Conservation (phyloP, 2,888 invertebrate genomes). For the Volucella bombylans region DNA sequence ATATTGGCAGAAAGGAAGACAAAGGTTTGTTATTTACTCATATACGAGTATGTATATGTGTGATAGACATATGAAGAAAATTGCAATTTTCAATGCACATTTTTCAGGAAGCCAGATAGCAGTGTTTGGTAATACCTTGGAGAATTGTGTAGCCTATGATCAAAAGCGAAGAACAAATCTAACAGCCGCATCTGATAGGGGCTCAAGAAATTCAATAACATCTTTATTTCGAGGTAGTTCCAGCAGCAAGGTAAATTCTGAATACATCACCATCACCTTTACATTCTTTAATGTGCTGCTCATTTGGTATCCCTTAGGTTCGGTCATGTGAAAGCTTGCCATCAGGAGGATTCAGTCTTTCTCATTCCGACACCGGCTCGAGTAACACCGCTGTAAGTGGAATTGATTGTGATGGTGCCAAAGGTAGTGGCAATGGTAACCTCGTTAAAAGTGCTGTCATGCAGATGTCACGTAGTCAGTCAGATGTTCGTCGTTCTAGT, state of each 20-base stretch:
- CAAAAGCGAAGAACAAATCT: conserved; percentile 78
- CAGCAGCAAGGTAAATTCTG: conserved; percentile 56
- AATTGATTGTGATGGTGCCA: conserved; percentile 82
- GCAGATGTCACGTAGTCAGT: conserved; percentile 83
- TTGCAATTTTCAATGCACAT: not conserved
- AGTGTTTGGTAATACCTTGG: conserved; percentile 92
- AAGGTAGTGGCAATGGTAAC: conserved; percentile 76
- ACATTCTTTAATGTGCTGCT: not conserved
- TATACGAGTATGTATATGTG: not conserved
- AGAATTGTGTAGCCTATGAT: conserved; percentile 93
- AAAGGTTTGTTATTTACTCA: conserved; percentile 73
- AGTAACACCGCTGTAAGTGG: conserved; percentile 50
- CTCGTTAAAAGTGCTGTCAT: conserved; percentile 83
- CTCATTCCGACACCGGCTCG: conserved; percentile 45
- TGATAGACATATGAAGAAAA: not conserved
- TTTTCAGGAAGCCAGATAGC: conserved; percentile 65
- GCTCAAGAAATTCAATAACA: conserved; percentile 89
- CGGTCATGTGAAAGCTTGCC: conserved; percentile 90
- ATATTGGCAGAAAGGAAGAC: conserved; percentile 89
- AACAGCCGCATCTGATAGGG: conserved; percentile 77
- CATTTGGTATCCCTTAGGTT: conserved; percentile 84
- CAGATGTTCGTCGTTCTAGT: conserved; percentile 82
- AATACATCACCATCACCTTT: not conserved
- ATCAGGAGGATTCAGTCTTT: conserved; percentile 75
- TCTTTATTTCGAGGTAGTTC: conserved; percentile 84